Base-by-base conservation (phyloP, 2,113 vertebrate genomes). In the Progne subis region DNA sequence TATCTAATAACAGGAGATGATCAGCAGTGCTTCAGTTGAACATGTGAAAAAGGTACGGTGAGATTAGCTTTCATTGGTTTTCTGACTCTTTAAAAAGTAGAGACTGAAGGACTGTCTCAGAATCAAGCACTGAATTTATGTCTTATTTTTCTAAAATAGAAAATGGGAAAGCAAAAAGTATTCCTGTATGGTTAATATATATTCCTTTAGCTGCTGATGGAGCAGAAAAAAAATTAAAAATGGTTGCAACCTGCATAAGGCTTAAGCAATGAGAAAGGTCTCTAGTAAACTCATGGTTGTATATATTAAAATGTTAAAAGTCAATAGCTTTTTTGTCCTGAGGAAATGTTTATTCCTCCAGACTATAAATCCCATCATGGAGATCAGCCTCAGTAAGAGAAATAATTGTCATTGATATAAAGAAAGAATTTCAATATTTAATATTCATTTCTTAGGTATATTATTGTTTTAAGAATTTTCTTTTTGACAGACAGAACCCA, bases 61-160 rank as follows among this genome's bases (percentile, higher is more conserved):
- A 91, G 72, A 94, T 1, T 1, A 79, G 44, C 17, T 53, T 88
- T 64, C 41, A 49, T 9, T 52, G 47, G 68, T 47, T 88, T 92
- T 94, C 65, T 82, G 56, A 32, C 71, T 88, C 50, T 63, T 88
- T 60, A 49, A 85, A 95, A 96, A 47, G 39, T 87, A 47, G 61
- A 9, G 19, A 3, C 31, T 76, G 70, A 67, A 67, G 20, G 41
- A 68, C 26, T 88, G 34, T 68, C 68, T 78, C 52, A 86, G 47
- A 65, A 63, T 74, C 41, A 70, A 47, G 8, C 64, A 83, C 3
- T 84, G 64, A 93, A 70, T 92, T 83, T 68, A 55, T 28, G 18
- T 75, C 2, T 4, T 74, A 44, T 74, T 81, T 85, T 83, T 91
- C 68, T 80, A 63, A 74, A 92, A 21, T 50, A 49, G 72, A 56